Conservation (phyloP, 2,797 vertebrate species). For the Sebastes nivosus region DNA sequence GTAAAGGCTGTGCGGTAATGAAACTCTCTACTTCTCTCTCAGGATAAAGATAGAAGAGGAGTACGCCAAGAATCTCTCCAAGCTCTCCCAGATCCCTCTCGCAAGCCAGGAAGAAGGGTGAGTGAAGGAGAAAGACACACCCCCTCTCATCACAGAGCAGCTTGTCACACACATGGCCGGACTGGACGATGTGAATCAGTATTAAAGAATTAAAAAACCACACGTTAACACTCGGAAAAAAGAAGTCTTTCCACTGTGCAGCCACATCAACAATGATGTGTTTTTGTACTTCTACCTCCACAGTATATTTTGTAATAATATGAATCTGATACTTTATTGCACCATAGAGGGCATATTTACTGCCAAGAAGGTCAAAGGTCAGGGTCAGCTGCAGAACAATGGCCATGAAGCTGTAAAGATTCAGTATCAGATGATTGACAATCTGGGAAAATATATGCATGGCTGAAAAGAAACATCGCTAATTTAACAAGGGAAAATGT, state of each 20-base stretch:
- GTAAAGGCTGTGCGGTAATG: conserved; percentile 51
- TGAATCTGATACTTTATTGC: conserved; percentile 16
- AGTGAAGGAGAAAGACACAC: conserved; percentile 61
- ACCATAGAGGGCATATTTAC: neutral
- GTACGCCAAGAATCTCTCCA: conserved; percentile 96
- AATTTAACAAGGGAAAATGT: neutral
- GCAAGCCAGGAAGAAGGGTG: conserved; percentile 97
- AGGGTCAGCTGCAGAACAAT: neutral
- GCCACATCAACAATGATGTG: neutral
- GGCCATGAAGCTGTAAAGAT: neutral
- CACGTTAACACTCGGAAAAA: conserved; percentile 17
- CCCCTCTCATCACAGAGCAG: neutral
- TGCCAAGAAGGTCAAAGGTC: conserved; percentile 5
- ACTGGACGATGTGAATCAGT: conserved; percentile 22
- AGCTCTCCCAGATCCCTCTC: conserved; percentile 94
- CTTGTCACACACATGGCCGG: conserved; percentile 9
- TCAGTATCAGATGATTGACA: neutral
- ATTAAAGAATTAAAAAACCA: neutral
- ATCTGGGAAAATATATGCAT: neutral
- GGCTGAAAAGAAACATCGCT: neutral
- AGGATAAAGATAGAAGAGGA: conserved; percentile 99
- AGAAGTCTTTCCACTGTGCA: conserved; percentile 11
- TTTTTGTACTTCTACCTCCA: neutral
- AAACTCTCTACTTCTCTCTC: conserved; percentile 59
- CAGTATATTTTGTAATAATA: conserved; percentile 4